phyloP scores from a whole-genome alignment of 2,888 invertebrate genomes.

The Therioaphis trifolii region DNA sequence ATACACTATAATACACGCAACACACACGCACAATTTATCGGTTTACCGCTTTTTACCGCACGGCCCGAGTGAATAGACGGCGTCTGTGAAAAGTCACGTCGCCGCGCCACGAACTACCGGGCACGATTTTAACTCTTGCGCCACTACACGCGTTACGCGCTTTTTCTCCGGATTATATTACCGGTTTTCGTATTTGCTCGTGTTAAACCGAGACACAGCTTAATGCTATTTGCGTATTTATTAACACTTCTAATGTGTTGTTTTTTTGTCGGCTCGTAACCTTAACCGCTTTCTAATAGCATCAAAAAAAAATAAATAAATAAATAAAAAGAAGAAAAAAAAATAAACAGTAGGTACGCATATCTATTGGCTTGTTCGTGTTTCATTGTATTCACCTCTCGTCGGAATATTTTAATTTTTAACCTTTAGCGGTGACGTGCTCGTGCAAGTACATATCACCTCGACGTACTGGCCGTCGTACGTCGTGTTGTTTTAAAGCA shows the following conservation, averaged over 20 bases:
- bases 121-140: slow-evolving; percentile 44
- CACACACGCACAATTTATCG: background rate
- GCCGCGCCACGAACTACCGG: slow-evolving; percentile 10
- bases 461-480: too few species aligned
- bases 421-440: background rate
- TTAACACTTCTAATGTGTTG: slow-evolving; percentile 12
- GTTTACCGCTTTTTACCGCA: slow-evolving; percentile 2
- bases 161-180: background rate
- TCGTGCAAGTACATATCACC: too few species aligned
- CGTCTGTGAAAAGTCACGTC: slow-evolving; percentile 35
- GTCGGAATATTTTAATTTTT: background rate
- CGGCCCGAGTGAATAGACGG: slow-evolving; percentile 2
- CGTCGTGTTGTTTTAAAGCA: too few species aligned
- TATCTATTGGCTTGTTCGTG: too few species aligned
- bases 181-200: slow-evolving; percentile 11
- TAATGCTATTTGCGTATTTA: background rate
- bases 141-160: too few species aligned
- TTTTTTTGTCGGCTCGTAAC: background rate
- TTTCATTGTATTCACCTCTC: too few species aligned
- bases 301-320: background rate
- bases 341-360: too few species aligned
- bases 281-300: slow-evolving; percentile 11
- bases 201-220: background rate
- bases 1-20: too few species aligned
- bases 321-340: background rate